Evolutionary conservation across 2,888 invertebrate genomes (phyloP).

Genomic region (Opisthograptis luteolata): DNA sequence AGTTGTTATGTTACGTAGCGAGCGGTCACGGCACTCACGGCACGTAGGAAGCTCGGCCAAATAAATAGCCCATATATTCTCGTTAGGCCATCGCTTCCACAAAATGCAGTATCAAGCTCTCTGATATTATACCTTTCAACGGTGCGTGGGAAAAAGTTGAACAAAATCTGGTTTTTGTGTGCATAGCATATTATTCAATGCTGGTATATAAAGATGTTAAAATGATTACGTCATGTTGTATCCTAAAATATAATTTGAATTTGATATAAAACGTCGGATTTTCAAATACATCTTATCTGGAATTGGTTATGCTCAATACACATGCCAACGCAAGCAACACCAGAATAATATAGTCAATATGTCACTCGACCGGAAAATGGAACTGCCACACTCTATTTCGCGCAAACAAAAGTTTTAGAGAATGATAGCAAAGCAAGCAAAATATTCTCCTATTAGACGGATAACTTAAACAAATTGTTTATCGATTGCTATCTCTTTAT

Average conservation of each 20-base stretch:
- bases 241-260: too few relatives aligned
- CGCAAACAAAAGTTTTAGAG: slow-evolving; percentile 10
- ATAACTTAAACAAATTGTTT: too few relatives aligned
- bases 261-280: too few relatives aligned
- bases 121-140: slow-evolving; percentile 46
- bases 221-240: too few relatives aligned
- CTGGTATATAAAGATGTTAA: too few relatives aligned
- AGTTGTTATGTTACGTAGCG: slow-evolving; percentile 59
- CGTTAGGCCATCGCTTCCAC: slow-evolving; percentile 52
- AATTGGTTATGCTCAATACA: not conserved
- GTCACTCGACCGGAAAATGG: slow-evolving; percentile 32
- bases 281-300: too few relatives aligned
- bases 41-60: slow-evolving; percentile 60
- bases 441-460: too few relatives aligned
- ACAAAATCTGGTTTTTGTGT: slow-evolving; percentile 6
- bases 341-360: slow-evolving; percentile 49
- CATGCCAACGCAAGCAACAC: slow-evolving; percentile 35
- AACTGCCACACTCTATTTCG: slow-evolving; percentile 12
- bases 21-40: slow-evolving; percentile 48
- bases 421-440: too few relatives aligned
- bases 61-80: slow-evolving; percentile 69
- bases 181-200: too few relatives aligned
- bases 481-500: too few relatives aligned
- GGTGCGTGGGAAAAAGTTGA: slow-evolving; percentile 40
- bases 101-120: slow-evolving; percentile 50